Conservation (phyloP, 2,797 vertebrate species). For the Danio kyathit region DNA sequence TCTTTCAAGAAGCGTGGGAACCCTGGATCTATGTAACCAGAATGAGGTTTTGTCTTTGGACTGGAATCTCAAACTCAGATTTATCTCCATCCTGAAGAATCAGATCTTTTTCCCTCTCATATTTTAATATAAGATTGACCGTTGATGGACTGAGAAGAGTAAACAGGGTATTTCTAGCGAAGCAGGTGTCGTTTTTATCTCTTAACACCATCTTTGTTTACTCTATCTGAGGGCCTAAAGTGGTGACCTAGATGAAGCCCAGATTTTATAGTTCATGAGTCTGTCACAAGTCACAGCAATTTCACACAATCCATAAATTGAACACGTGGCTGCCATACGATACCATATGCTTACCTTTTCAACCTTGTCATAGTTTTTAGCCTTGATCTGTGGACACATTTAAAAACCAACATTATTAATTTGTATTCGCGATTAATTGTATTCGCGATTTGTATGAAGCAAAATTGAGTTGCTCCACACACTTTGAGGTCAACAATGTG, state of each 20-base stretch:
- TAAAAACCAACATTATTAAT: slow-evolving; percentile 75
- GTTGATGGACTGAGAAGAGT: neutral
- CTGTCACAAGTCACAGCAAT: neutral
- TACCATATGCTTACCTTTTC: slow-evolving; percentile 92
- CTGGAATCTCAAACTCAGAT: neutral
- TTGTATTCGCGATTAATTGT: too few relatives aligned
- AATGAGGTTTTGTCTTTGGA: neutral
- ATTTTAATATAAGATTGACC: neutral
- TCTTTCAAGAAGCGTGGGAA: too few relatives aligned
- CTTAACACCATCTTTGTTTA: neutral
- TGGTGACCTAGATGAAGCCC: neutral
- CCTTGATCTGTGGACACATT: slow-evolving; percentile 95
- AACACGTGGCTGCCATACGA: neutral
- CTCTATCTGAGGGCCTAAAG: neutral
- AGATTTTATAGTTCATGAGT: neutral
- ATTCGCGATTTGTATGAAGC: neutral
- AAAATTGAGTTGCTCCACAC: slow-evolving; percentile 60
- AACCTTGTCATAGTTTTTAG: slow-evolving; percentile 99
- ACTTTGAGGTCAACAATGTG: slow-evolving; percentile 84
- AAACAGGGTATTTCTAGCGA: slow-evolving; percentile 7
- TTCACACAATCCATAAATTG: neutral
- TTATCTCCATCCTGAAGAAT: neutral
- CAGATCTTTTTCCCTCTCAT: neutral
- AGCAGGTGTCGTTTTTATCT: slow-evolving; percentile 2
- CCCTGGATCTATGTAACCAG: too few relatives aligned